phyloP scores from a whole-genome alignment of 2,113 vertebrate species.

The Hipposideros armiger region DNA sequence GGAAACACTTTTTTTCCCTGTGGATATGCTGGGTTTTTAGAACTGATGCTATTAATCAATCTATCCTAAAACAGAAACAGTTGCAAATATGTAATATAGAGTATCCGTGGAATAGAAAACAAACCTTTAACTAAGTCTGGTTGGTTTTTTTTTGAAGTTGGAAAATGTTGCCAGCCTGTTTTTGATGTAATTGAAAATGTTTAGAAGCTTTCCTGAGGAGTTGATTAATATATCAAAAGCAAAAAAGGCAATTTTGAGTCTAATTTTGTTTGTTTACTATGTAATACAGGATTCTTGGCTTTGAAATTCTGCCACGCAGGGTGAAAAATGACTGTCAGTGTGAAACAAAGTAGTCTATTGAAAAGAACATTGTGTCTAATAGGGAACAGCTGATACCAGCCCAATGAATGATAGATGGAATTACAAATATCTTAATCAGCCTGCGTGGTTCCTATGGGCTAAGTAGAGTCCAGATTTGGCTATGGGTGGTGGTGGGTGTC shows the following conservation, averaged over 20 bases:
- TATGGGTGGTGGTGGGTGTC: neutral
- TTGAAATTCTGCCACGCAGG: constrained; percentile 82
- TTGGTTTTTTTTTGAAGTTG: constrained; percentile 69
- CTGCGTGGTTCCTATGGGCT: neutral
- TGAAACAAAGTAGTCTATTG: constrained; percentile 82
- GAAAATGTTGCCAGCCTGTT: constrained; percentile 62
- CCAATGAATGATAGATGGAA: constrained; percentile 75
- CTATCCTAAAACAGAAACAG: constrained; percentile 75
- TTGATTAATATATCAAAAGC: constrained; percentile 78
- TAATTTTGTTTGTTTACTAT: constrained; percentile 81
- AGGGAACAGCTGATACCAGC: constrained; percentile 81
- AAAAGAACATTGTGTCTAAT: constrained; percentile 84
- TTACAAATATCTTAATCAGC: constrained; percentile 62
- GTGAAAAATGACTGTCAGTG: constrained; percentile 88
- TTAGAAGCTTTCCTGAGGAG: constrained; percentile 73
- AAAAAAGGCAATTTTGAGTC: constrained; percentile 64
- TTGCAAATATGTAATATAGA: constrained; percentile 73
- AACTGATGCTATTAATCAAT: constrained; percentile 80
- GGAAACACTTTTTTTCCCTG: constrained; percentile 14
- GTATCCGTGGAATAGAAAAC: constrained; percentile 46
- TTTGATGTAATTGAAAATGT: constrained; percentile 64
- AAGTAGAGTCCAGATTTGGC: constrained; percentile 46
- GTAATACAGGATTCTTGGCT: constrained; percentile 83
- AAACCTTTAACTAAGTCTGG: constrained; percentile 61
- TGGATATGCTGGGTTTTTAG: constrained; percentile 71